Conservation (phyloP, 2,113 vertebrate species). For the Myiagra hebetior region DNA sequence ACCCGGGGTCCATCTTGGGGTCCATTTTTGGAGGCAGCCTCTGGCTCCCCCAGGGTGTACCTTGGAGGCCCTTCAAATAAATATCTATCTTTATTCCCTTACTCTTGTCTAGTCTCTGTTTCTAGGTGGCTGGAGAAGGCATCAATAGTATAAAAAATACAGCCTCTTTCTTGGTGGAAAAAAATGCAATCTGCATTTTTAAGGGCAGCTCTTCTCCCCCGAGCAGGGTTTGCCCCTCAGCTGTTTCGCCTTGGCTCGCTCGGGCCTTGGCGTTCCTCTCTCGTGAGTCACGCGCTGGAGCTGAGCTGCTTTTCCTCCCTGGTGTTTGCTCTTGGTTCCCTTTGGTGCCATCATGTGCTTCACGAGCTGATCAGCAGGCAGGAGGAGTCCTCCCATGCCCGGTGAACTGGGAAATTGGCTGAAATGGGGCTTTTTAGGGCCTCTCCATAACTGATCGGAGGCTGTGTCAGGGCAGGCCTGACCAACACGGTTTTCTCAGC, state of each 20-base stretch:
- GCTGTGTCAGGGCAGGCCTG: not conserved
- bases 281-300: not conserved
- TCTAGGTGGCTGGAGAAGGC: too few species aligned
- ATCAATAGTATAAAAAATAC: not conserved
- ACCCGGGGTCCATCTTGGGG: too few species aligned
- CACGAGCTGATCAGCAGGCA: not conserved
- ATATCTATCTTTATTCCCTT: too few species aligned
- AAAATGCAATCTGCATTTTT: not conserved
- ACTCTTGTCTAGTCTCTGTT: too few species aligned
- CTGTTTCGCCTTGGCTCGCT: not conserved
- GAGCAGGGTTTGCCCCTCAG: not conserved
- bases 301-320: not conserved
- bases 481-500: fast-evolving
- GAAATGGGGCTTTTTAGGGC: not conserved
- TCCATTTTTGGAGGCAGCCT: too few species aligned
- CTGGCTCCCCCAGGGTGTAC: too few species aligned
- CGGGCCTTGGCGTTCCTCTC: not conserved
- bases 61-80: too few species aligned
- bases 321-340: conserved; percentile 17
- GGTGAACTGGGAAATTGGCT: not conserved
- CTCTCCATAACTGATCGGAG: not conserved
- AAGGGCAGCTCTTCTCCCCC: not conserved
- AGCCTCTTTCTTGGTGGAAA: not conserved
- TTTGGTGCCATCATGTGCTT: conserved; percentile 39
- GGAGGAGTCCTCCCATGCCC: not conserved